Evolutionary conservation across 2,113 vertebrate species (phyloP).

Genomic region (Panurus biarmicus): DNA sequence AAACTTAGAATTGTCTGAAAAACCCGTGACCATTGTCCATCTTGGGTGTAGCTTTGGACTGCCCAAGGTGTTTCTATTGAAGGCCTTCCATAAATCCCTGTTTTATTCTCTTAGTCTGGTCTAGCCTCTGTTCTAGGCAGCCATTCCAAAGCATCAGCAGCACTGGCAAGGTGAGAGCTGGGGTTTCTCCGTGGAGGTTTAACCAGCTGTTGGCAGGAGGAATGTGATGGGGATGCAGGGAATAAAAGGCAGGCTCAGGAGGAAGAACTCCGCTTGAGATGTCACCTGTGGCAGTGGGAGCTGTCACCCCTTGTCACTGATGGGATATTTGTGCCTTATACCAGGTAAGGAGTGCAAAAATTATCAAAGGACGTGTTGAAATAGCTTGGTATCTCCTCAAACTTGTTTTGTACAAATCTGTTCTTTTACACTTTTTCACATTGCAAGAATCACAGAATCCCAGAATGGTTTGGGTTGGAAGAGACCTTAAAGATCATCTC

Average conservation of each 20-base stretch:
- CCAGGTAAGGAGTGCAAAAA: not conserved
- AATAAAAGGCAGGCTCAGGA: not conserved
- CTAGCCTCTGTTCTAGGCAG: too few relatives aligned
- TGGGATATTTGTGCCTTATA: not conserved
- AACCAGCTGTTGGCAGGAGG: not conserved
- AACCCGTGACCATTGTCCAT: not conserved
- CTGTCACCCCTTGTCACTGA: not conserved
- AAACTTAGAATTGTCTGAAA: not conserved
- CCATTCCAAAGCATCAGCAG: not conserved
- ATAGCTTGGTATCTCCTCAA: not conserved
- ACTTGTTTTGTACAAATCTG: not conserved
- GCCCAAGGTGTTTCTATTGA: not conserved
- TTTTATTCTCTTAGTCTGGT: not conserved
- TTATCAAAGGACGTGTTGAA: not conserved
- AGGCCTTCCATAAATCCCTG: not conserved
- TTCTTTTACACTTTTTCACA: not conserved
- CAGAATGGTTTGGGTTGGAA: not conserved
- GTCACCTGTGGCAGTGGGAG: not conserved
- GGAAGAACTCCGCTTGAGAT: not conserved
- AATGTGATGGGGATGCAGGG: rapidly evolving
- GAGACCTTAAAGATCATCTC: not conserved
- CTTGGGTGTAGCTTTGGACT: not conserved
- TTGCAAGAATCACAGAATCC: not conserved
- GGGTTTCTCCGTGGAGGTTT: rapidly evolving
- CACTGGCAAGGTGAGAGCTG: not conserved